These are phyloP conservation scores for Fragum fragum DNA, from an alignment of 2,888 invertebrate genomes.

Conservation along the genomic window DNA sequence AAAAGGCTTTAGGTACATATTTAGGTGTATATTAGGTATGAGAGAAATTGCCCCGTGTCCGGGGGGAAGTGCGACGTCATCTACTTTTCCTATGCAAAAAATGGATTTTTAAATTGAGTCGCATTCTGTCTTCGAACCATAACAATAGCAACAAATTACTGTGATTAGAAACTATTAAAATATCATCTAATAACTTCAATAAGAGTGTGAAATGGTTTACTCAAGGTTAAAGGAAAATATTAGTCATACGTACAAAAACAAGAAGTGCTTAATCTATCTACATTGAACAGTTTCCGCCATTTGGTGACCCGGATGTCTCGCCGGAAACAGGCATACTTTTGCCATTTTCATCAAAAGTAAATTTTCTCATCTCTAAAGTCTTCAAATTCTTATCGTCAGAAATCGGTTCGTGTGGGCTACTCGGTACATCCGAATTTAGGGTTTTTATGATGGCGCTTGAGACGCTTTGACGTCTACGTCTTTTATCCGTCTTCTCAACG, in stretches of 20 bases:
- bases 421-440: background rate
- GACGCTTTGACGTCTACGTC: constrained; percentile 10
- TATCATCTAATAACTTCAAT: too few relatives aligned
- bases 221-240: background rate
- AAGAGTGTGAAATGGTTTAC: background rate
- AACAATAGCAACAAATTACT: too few relatives aligned
- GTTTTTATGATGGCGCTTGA: constrained; percentile 15
- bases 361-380: background rate
- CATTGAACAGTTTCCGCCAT: constrained; percentile 13
- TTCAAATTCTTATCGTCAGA: background rate
- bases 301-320: background rate
- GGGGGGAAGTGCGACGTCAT: too few relatives aligned
- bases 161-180: too few relatives aligned
- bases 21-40: too few relatives aligned
- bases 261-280: background rate
- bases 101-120: too few relatives aligned
- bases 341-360: constrained; percentile 13
- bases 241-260: too few relatives aligned
- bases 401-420: background rate
- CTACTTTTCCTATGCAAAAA: too few relatives aligned
- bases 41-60: too few relatives aligned
- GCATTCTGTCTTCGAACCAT: too few relatives aligned
- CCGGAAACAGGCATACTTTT: constrained; percentile 13
- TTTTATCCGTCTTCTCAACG: background rate
- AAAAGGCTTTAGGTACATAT: too few relatives aligned